These are phyloP conservation scores for Laterallus jamaicensis DNA, from an alignment of 2,113 vertebrate species.

Conservation along the genomic window DNA sequence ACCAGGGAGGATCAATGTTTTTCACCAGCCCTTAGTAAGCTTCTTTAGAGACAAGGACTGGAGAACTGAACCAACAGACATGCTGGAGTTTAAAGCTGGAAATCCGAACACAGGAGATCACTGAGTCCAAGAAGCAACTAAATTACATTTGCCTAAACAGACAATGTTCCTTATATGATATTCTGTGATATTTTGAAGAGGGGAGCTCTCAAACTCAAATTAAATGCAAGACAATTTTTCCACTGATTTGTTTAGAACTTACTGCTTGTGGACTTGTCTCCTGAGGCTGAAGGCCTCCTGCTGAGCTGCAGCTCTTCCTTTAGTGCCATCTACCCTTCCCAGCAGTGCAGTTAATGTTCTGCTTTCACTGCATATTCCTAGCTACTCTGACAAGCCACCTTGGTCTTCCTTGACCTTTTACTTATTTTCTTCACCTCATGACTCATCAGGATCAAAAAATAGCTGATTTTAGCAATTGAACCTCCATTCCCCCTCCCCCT, in stretches of 20 bases:
- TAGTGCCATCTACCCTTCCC: neutral
- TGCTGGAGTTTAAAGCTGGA: neutral
- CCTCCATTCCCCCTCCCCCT: neutral
- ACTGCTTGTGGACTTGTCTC: neutral
- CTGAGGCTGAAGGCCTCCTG: neutral
- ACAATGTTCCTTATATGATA: neutral
- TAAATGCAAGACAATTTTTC: neutral
- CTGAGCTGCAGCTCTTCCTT: neutral
- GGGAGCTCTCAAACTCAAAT: neutral
- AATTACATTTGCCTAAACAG: neutral
- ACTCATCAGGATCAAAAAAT: neutral
- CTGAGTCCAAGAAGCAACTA: neutral
- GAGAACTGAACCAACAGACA: neutral
- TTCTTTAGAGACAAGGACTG: neutral
- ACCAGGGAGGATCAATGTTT: constrained; percentile 19
- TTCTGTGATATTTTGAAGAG: neutral
- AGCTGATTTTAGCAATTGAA: neutral
- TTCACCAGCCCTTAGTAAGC: constrained; percentile 13
- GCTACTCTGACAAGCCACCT: neutral
- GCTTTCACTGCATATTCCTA: neutral
- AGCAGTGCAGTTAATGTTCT: neutral
- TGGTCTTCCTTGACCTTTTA: neutral
- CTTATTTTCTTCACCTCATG: neutral
- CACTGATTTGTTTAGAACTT: neutral
- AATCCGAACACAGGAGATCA: neutral